Evolutionary conservation across 2,113 vertebrate species (phyloP).

Genomic region (Gallinago jamesoni): DNA sequence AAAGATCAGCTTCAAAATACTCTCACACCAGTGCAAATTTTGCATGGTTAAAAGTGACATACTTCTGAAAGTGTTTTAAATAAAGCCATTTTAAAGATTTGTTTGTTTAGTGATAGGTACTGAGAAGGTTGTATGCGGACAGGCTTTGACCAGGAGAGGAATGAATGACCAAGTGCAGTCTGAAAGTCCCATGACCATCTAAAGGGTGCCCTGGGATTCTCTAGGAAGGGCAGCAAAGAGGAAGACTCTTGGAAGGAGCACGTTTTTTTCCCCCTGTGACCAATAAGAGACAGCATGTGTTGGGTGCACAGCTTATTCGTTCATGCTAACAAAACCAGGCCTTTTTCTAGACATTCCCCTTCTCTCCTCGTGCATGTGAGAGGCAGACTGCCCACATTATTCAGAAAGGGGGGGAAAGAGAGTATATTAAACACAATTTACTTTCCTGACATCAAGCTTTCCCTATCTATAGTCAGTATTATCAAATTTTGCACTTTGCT

Average conservation of each 20-base stretch:
- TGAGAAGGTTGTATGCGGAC: background rate
- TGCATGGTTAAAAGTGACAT: background rate
- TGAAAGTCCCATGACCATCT: background rate
- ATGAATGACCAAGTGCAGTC: background rate
- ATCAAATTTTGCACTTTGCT: background rate
- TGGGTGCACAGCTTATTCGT: background rate
- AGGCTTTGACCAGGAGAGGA: background rate
- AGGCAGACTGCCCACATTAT: background rate
- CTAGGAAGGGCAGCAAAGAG: background rate
- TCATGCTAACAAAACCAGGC: background rate
- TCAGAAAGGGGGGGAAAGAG: background rate
- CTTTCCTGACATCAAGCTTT: background rate
- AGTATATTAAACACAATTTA: background rate
- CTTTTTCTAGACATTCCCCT: background rate
- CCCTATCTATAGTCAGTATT: background rate
- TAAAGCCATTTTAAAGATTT: background rate
- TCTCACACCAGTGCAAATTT: background rate
- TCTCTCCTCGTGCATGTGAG: background rate
- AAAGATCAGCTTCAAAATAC: background rate
- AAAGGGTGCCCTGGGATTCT: background rate
- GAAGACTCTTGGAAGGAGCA: background rate
- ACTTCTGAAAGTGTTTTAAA: background rate
- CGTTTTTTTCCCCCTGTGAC: background rate
- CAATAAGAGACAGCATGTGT: background rate
- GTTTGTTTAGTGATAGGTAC: background rate